Percentiles rank a stretch among this genome's conserved stretches.
Evolutionary conservation across 2,888 invertebrate genomes (phyloP).

Genomic region (Hecatera dysodea): DNA sequence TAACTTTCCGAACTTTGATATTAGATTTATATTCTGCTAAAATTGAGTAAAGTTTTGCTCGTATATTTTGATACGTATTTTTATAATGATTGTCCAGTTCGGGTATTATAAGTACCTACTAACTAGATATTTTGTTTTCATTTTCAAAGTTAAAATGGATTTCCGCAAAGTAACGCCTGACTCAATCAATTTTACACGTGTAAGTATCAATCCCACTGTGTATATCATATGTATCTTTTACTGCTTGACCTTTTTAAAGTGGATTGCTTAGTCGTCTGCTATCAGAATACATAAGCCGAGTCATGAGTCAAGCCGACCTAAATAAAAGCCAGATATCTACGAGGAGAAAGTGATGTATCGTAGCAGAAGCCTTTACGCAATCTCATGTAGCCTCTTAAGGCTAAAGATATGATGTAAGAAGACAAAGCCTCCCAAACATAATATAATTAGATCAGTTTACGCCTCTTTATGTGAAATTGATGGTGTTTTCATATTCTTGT

Average conservation of each 20-base stretch:
- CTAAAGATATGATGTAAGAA: conserved; percentile 73
- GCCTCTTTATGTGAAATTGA: conserved; percentile 60
- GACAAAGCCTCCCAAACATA: conserved; percentile 68
- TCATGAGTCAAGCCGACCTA: conserved; percentile 83
- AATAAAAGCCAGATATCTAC: conserved; percentile 81
- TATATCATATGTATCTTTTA: conserved; percentile 70
- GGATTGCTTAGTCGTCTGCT: conserved; percentile 77
- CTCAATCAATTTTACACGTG: too few species aligned
- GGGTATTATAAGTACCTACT: background rate
- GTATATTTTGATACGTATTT: conserved; percentile 18
- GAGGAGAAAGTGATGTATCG: conserved; percentile 88
- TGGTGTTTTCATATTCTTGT: conserved; percentile 38
- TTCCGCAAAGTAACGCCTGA: too few species aligned
- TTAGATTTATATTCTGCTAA: conserved; percentile 34
- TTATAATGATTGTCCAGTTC: conserved; percentile 2
- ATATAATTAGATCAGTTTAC: conserved; percentile 74
- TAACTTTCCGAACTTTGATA: conserved; percentile 59
- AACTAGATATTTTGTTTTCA: too few species aligned
- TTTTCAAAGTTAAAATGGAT: conserved; percentile 11
- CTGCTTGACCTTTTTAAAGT: conserved; percentile 79
- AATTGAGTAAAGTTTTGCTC: conserved; percentile 30
- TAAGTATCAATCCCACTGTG: conserved; percentile 40
- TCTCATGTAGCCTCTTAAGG: conserved; percentile 69
- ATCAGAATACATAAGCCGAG: conserved; percentile 82
- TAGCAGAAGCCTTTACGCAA: conserved; percentile 81